Evolutionary conservation across 2,888 invertebrate species (phyloP).

Genomic region (Chrysina gloriosa): DNA sequence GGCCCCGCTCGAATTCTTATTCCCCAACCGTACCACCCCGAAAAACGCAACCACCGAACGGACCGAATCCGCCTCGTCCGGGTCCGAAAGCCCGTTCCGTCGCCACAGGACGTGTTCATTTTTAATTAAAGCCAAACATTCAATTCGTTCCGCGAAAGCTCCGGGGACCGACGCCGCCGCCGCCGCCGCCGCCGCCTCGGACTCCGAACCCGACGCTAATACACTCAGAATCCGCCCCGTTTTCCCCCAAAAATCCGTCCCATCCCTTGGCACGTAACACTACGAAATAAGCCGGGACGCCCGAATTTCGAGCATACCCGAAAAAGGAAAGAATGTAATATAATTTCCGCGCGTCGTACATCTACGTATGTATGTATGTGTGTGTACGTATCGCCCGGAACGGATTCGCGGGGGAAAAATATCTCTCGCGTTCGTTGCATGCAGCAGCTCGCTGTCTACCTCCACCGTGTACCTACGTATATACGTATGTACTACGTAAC

Average conservation of each 20-base stretch:
- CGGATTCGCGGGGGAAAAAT: neutral
- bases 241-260: neutral
- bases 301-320: conserved; percentile 30
- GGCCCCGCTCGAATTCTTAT: neutral
- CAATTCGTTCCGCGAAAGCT: conserved; percentile 14
- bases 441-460: no score
- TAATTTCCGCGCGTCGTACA: conserved; percentile 18
- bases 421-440: no score
- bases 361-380: neutral
- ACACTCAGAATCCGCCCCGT: neutral
- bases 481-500: neutral
- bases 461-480: neutral
- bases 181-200: conserved; percentile 11
- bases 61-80: neutral
- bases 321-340: conserved; percentile 35
- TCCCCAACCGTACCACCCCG: neutral
- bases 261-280: conserved; percentile 4
- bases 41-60: no score
- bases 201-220: neutral
- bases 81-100: neutral
- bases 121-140: conserved; percentile 39
- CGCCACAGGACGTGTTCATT: conserved; percentile 25
- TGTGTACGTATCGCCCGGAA: neutral
- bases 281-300: conserved; percentile 9
- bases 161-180: conserved; percentile 4